Evolutionary conservation across 2,888 invertebrate species (phyloP), one percentile per base, ranked within the genome.

Genomic region (Synanthedon tipuliformis): DNA sequence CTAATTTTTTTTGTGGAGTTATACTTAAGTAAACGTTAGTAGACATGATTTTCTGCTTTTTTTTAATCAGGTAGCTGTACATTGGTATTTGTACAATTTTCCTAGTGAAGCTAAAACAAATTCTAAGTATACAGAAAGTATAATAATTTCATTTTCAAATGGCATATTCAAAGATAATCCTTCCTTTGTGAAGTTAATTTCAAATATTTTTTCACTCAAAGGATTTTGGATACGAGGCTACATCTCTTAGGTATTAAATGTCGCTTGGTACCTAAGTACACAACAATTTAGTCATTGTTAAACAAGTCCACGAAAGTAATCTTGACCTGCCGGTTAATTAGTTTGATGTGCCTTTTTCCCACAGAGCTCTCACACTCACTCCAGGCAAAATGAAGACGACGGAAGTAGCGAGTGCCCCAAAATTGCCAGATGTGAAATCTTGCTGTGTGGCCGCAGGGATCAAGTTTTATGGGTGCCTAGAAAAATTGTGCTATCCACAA

Each of bases 401-500:
- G 52, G 81, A 85, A 58, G 84, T 89, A 1, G 89, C 89, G 1
- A 87, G 89, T 13, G 89, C 92, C 1, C 95, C 94, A 0, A 85
- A 89, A 52, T 75, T 95, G 16, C 95, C 95, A 0, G 93, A 95
- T 67, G 91, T 95, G 1, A 84, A 88, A n/a, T 81, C 88, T 0
- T 95, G 95, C 71, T 95, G 95, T 66, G 85, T 89, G 12, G 78
- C 89, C 3, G 92, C 91, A 49, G 94, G 94, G 0, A 91, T 95
- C 69, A 90, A 90, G 49, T 93, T 94, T 72, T 89, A 90, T 59
- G 90, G 91, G 51, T 95, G 95, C 68, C 80, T 95, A 18, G 91
- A 92, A 65, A 94, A 93, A 68, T 89, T 95, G 61, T 95, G 95
- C 68, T 94, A 95, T 73, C 94, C 95, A 0, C 89, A 90, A 52